Evolutionary conservation across 2,797 vertebrate species (phyloP), one percentile per base, ranked within the genome.

Genomic region (Pogonophryne albipinna): DNA sequence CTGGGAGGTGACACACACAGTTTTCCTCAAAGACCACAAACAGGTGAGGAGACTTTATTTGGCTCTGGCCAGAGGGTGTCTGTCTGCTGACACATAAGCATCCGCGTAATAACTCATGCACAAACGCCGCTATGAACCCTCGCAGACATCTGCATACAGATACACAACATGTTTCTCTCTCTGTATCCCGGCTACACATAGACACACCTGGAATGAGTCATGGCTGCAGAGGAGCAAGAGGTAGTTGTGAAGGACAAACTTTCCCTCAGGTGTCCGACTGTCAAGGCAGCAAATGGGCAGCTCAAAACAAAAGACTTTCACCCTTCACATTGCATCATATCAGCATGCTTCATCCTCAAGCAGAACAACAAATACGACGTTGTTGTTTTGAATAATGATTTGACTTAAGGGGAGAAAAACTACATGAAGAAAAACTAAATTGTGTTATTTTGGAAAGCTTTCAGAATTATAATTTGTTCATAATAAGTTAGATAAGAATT

Each of bases 1-100:
- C 81, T 38, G 87, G 92, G 92, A 90, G 68, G 66, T 92, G 91
- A 92, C 91, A 91, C 85, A 90, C 80, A 84, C 74, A 77, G 82
- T 93, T 81, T 91, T 83, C 83, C 88, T 92, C 88, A 92, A 87
- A 91, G 87, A 85, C 90, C 87, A 81, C 71, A 85, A 91, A 93
- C 93, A 93, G 93, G 94, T 94, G 92, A 93, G 78, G 85, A 90
- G 85, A 89, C 94, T 91, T 92, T 91, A 87, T 93, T 90, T 88
- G 86, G 87, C 88, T 93, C 79, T 82, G 81, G 76, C 91, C 87
- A 79, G 76, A 91, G 93, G 93, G 90, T 71, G 85, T 90, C 87
- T 88, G 85, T 78, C 89, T 81, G 70, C 85, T 57, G 76, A 85
- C 82, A 80, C 71, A 42, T 70, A 83, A 80, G 74, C 82, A 71